phyloP scores from a whole-genome alignment of 2,888 invertebrate genomes.

The Microchrysa polita region DNA sequence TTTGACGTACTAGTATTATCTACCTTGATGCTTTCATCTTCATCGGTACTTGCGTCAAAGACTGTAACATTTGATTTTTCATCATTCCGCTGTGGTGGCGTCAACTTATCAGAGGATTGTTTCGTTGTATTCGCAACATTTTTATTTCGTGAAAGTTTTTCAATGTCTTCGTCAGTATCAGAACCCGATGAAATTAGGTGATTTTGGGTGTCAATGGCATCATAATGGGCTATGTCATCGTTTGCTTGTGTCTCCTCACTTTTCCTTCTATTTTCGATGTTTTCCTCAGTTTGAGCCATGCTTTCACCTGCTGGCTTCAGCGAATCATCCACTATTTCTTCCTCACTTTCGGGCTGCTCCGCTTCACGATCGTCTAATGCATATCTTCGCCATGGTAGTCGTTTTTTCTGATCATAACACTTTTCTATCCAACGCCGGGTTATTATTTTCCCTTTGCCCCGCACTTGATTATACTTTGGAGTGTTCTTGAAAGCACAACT shows the following conservation, averaged over 20 bases:
- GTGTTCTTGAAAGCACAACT: constrained; percentile 92
- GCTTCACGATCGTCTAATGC: constrained; percentile 57
- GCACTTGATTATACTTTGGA: constrained; percentile 83
- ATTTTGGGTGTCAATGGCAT: constrained; percentile 38
- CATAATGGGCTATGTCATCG: constrained; percentile 33
- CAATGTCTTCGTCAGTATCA: constrained; percentile 62
- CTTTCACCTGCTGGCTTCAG: constrained; percentile 51
- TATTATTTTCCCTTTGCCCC: constrained; percentile 71
- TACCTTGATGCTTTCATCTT: constrained; percentile 56
- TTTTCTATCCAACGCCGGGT: constrained; percentile 79
- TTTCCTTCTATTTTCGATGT: too few species aligned
- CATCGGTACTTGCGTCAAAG: constrained; percentile 61
- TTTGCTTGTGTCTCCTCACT: constrained; percentile 17
- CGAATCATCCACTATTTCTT: constrained; percentile 58
- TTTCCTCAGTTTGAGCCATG: too few species aligned
- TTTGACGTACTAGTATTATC: background rate
- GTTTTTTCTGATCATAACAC: constrained; percentile 69
- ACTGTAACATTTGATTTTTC: constrained; percentile 24
- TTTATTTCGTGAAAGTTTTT: constrained; percentile 51
- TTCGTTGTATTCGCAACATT: background rate
- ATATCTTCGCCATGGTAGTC: constrained; percentile 62
- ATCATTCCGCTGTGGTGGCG: constrained; percentile 30
- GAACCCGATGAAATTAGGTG: constrained; percentile 47
- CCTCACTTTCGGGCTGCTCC: constrained; percentile 60
- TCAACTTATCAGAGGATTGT: constrained; percentile 27